Conservation (phyloP, 2,797 vertebrate genomes). For the Oreonectes daqikongensis region DNA sequence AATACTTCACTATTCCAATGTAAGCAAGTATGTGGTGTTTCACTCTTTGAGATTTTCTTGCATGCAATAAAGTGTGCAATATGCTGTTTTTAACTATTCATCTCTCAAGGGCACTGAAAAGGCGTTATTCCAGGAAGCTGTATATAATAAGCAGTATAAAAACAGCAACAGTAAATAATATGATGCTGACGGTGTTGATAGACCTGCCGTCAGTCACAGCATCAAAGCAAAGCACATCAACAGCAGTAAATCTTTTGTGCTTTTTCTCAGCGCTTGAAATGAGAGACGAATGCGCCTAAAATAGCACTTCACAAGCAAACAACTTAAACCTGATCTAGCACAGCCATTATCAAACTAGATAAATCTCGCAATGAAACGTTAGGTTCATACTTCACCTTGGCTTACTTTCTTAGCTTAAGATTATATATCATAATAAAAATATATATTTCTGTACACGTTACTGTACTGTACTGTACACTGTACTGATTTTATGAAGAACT, state of each 20-base stretch:
- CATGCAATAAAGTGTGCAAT: too few species aligned
- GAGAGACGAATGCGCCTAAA: conserved; percentile 16
- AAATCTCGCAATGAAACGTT: too few species aligned
- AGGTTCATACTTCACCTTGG: too few species aligned
- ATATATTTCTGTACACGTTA: too few species aligned
- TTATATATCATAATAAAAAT: too few species aligned
- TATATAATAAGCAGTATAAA: conserved; percentile 38
- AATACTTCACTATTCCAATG: background rate
- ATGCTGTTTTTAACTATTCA: background rate
- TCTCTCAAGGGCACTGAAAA: conserved; percentile 38
- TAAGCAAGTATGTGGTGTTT: background rate
- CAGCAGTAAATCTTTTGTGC: conserved; percentile 15
- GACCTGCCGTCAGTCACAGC: conserved; percentile 36
- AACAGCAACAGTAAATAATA: conserved; percentile 23
- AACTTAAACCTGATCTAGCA: background rate
- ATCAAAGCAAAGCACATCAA: conserved; percentile 35
- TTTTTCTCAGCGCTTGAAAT: background rate
- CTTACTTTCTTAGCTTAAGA: background rate
- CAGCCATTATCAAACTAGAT: background rate
- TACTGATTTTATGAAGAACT: background rate
- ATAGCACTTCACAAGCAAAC: background rate
- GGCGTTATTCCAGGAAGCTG: conserved; percentile 24
- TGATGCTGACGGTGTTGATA: conserved; percentile 56
- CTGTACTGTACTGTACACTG: too few species aligned
- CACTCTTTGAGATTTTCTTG: background rate